Percentiles rank a stretch among this genome's conserved stretches.
phyloP scores from a whole-genome alignment of 1,140 invertebrate species.

The Musca domestica region DNA sequence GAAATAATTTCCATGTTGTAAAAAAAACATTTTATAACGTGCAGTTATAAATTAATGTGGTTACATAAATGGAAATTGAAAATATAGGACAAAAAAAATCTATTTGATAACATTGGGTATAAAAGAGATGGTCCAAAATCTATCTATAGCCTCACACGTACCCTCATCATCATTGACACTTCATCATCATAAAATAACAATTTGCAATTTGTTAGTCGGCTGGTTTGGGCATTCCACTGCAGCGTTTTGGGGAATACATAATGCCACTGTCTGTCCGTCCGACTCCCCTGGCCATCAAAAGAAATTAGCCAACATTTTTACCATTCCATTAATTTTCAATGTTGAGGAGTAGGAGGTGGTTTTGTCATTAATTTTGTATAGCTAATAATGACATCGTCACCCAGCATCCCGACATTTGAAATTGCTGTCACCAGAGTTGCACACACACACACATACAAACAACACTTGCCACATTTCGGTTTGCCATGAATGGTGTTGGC shows the following conservation, averaged over 20 bases:
- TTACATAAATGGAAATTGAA: not conserved
- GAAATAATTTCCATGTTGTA: not conserved
- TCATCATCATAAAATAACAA: not conserved
- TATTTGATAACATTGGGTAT: not conserved
- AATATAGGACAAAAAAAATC: not conserved
- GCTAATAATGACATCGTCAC: not conserved
- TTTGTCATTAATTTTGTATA: not conserved
- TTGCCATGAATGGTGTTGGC: too few species aligned
- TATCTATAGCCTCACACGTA: not conserved
- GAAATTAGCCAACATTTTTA: too few species aligned
- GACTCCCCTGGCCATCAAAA: too few species aligned
- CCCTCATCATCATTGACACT: not conserved
- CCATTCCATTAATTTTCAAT: not conserved
- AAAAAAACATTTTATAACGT: not conserved
- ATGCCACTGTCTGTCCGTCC: too few species aligned
- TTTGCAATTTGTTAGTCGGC: not conserved
- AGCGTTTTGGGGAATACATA: too few species aligned
- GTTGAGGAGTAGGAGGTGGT: not conserved
- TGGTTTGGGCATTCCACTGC: not conserved
- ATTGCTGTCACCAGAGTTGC: not conserved
- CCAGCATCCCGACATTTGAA: not conserved
- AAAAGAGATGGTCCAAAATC: not conserved
- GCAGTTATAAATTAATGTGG: not conserved
- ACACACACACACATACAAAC: too few species aligned
- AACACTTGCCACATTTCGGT: too few species aligned